Evolutionary conservation across 1,140 invertebrate species (phyloP).

Genomic region (Semibalanus balanoides): DNA sequence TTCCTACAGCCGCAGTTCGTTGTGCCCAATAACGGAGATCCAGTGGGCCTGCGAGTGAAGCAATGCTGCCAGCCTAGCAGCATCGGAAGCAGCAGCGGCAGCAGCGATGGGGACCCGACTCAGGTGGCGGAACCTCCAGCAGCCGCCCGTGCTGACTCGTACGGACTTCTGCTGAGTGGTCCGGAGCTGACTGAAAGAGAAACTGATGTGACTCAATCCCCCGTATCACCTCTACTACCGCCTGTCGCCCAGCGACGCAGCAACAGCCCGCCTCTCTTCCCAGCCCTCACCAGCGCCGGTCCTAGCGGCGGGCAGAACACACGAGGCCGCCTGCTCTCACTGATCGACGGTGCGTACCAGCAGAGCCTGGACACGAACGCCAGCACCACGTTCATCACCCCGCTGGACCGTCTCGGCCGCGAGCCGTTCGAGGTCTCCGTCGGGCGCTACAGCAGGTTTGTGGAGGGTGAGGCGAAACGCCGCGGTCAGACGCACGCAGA

Average conservation of each 20-base stretch:
- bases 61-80: no score
- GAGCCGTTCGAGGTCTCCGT: not conserved
- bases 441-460: not conserved
- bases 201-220: no score
- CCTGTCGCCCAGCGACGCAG: not conserved
- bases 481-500: not conserved
- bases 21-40: not conserved
- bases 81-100: no score
- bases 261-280: no score
- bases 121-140: no score
- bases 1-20: not conserved
- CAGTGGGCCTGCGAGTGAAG: not conserved
- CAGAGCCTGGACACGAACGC: not conserved
- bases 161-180: not conserved
- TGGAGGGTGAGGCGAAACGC: not conserved
- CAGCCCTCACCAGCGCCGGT: no score
- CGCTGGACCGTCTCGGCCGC: not conserved
- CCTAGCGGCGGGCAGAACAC: no score
- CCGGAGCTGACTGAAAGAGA: not conserved
- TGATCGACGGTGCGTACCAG: not conserved
- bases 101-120: no score
- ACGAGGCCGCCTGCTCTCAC: not conserved
- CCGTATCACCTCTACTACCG: no score
- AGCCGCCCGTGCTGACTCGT: not conserved
- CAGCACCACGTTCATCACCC: not conserved